Evolutionary conservation across 2,113 vertebrate genomes (phyloP).

Genomic region (Eulacestoma nigropectus): DNA sequence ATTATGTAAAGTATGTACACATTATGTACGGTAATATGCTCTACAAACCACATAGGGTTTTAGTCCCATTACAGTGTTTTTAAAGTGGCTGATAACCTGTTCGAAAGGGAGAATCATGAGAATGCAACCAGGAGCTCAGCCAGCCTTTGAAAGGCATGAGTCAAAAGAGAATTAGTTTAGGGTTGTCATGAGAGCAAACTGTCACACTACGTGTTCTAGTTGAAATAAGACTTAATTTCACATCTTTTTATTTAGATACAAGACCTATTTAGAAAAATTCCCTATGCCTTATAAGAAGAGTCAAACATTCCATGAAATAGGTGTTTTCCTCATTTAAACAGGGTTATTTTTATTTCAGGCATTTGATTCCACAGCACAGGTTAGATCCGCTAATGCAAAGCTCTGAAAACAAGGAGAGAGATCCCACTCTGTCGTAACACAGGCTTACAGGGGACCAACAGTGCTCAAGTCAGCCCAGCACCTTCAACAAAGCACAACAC

Average conservation of each 20-base stretch:
- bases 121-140: not conserved
- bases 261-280: not conserved
- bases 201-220: not conserved
- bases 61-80: not conserved
- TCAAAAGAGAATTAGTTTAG: not conserved
- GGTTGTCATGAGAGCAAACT: not conserved
- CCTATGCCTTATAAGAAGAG: not conserved
- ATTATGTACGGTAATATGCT: not conserved
- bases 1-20: not conserved
- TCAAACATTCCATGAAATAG: not conserved
- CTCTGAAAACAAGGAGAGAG: not conserved
- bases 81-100: not conserved
- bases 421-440: not conserved
- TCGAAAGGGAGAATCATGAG: not conserved
- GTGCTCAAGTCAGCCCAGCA: not conserved
- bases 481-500: not conserved
- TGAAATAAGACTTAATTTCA: not conserved
- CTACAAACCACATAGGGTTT: not conserved
- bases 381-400: not conserved
- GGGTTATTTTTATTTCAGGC: not conserved
- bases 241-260: not conserved
- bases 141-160: not conserved
- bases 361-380: not conserved
- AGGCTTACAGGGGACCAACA: not conserved
- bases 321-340: not conserved